Evolutionary conservation across 23 tunicate species (phyloP).

Genomic region (Ascidia mentula): DNA sequence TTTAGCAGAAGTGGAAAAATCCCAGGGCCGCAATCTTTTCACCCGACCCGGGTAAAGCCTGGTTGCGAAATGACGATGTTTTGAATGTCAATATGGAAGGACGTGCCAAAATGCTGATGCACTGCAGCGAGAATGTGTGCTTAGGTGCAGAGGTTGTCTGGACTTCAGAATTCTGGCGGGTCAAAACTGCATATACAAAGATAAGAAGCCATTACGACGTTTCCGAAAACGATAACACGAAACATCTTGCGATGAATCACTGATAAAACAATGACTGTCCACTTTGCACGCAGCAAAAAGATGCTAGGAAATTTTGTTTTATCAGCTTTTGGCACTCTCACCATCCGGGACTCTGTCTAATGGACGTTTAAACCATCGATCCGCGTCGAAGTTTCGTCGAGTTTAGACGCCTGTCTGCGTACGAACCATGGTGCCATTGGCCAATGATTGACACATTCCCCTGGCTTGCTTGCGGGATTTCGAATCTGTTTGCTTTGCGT

Average conservation of each 20-base stretch:
- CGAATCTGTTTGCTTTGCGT: conserved; percentile 2
- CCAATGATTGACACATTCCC: conserved; percentile 9
- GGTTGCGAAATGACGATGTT: no score
- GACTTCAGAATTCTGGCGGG: no score
- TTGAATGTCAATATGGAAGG: no score
- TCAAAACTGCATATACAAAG: neutral
- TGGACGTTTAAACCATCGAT: neutral
- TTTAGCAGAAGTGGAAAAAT: no score
- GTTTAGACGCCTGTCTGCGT: no score
- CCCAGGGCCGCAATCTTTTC: no score
- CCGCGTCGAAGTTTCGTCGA: neutral
- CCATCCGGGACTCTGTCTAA: neutral
- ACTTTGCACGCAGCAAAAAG: neutral
- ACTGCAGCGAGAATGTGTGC: no score
- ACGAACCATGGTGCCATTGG: neutral
- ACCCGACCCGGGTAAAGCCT: no score
- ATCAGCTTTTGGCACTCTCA: neutral
- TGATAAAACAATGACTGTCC: conserved; percentile 3
- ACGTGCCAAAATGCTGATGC: no score
- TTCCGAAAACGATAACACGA: neutral
- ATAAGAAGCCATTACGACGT: neutral
- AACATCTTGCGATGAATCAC: neutral
- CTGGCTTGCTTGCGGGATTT: neutral
- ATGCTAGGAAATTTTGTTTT: neutral
- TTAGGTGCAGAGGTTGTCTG: no score